These are phyloP conservation scores for Campaea margaritaria DNA, from an alignment of 2,888 invertebrate genomes.

Conservation along the genomic window DNA sequence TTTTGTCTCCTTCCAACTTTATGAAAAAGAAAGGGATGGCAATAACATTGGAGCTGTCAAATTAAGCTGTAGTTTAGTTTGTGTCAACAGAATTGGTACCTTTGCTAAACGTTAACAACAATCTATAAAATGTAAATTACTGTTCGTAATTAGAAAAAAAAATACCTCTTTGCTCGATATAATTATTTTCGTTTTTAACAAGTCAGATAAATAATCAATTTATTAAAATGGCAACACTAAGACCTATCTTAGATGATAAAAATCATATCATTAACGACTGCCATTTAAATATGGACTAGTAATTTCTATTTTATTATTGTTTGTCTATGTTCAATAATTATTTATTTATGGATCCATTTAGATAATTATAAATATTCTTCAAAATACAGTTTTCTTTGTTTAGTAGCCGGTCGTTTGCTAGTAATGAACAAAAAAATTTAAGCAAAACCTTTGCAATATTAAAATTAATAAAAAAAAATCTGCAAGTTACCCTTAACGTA, in stretches of 20 bases:
- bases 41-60: not conserved
- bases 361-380: not conserved
- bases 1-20: no score
- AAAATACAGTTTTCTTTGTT: not conserved
- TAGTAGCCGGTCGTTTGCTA: not conserved
- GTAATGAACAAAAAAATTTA: not conserved
- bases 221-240: conserved; percentile 4
- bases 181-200: not conserved
- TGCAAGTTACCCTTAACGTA: not conserved
- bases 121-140: no score
- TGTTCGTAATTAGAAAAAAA: no score
- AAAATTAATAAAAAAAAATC: not conserved
- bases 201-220: not conserved
- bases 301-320: no score
- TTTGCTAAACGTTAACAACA: no score
- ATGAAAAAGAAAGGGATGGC: no score
- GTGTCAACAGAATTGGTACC: not conserved
- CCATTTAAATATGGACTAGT: not conserved
- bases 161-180: no score
- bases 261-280: conserved; percentile 27
- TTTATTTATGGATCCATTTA: no score
- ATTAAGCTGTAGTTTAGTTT: not conserved
- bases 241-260: not conserved
- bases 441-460: not conserved
- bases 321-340: no score